Conservation (phyloP, 2,113 vertebrate species). For the Campylomormyrus numenius region DNA sequence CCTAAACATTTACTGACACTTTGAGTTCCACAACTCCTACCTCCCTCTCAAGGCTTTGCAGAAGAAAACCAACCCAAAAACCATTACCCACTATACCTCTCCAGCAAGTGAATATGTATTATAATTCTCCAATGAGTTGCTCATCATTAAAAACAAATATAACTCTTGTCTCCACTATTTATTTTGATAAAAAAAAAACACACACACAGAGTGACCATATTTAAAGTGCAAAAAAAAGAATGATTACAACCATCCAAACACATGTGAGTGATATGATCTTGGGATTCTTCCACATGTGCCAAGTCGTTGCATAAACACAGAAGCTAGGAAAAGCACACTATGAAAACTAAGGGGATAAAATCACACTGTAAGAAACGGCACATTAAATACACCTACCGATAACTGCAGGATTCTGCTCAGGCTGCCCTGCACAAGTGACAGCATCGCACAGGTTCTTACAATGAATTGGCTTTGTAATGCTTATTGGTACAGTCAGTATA, state of each 20-base stretch:
- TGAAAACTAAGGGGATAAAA: background rate
- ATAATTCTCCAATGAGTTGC: background rate
- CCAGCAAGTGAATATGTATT: background rate
- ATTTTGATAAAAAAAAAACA: background rate
- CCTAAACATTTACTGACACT: constrained; percentile 12
- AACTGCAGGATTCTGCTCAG: background rate
- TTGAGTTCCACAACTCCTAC: background rate
- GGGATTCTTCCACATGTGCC: constrained; percentile 5
- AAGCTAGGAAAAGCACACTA: background rate
- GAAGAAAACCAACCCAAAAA: constrained; percentile 9
- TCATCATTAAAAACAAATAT: constrained; percentile 10
- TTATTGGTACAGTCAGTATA: background rate
- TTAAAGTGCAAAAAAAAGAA: constrained; percentile 7
- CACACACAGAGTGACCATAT: background rate
- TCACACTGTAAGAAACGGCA: background rate
- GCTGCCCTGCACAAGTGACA: background rate
- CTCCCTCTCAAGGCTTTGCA: constrained; percentile 10
- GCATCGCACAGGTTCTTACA: background rate
- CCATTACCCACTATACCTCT: background rate
- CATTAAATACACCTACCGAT: background rate
- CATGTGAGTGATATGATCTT: background rate
- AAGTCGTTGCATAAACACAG: background rate
- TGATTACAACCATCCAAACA: background rate
- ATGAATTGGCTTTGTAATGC: constrained; percentile 5
- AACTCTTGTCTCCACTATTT: background rate